Evolutionary conservation across 2,113 vertebrate species (phyloP), one percentile per base, ranked within the genome.

Genomic region (Pelobates fuscus): DNA sequence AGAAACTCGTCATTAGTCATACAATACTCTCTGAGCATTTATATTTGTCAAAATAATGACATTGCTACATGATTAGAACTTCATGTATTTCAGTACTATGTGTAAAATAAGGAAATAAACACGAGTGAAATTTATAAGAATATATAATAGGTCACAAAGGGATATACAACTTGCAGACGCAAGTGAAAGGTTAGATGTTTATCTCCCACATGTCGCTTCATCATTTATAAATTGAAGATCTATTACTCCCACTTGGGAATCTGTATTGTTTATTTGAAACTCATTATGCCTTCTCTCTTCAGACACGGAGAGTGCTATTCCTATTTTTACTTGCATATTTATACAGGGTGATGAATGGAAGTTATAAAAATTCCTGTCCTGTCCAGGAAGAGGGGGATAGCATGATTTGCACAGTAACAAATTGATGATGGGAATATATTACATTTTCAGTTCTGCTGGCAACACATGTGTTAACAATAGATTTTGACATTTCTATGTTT

Each of bases 101-200:
- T 52, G 73, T 61, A 77, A 21, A 68, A 61, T 55, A 21, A 68
- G 41, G 54, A 68, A 68, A 77, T 68, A 77, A 77, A 77, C 73
- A 77, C 41, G 61, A 52, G 52, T 37, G 57, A 68, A 77, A 77
- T 37, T 66, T 77, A 61, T 77, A 67, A 68, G 73, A 77, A 77
- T 77, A 77, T 64, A 60, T 77, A 77, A 68, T 77, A 77, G 73
- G 65, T 77, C 73, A 77, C 73, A 23, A 55, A 77, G 73, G 73
- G 73, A 77, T 77, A 68, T 77, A 52, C 65, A 61, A 59, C 64
- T 77, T 27, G 58, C 73, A 77, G 55, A 77, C 65, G 37, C 73
- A 68, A 77, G 73, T 77, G 73, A 77, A 77, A 77, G 73, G 73
- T 68, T 77, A 68, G 64, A 77, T 77, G 65, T 77, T 68, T 77